These are phyloP conservation scores for Geopemphigus sp. DNA, from an alignment of 1,140 invertebrate species.

Conservation along the genomic window DNA sequence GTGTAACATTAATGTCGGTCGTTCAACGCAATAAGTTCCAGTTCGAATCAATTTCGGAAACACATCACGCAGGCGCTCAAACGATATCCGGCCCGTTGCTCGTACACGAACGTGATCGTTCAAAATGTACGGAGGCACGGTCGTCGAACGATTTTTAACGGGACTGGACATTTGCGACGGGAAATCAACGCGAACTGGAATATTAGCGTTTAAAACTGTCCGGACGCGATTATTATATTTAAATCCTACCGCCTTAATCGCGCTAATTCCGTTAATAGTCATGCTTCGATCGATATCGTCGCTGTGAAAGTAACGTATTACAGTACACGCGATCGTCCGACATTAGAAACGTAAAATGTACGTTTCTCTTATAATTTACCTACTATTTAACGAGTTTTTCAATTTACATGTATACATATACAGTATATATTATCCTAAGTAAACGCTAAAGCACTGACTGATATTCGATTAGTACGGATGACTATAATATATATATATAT, in stretches of 20 bases:
- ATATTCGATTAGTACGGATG: neutral
- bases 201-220: constrained; percentile 1
- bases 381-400: constrained; percentile 13
- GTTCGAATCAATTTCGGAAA: neutral
- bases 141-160: too few species aligned
- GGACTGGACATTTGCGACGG: too few species aligned
- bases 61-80: too few species aligned
- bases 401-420: neutral
- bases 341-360: constrained; percentile 36
- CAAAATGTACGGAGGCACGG: too few species aligned
- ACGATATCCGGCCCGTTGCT: too few species aligned
- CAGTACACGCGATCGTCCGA: neutral
- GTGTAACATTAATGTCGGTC: too few species aligned
- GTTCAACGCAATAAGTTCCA: neutral
- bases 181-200: constrained; percentile 25
- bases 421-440: neutral
- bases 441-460: constrained; percentile 48
- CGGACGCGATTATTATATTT: neutral
- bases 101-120: too few species aligned
- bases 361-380: constrained; percentile 26
- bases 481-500: neutral
- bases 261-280: constrained; percentile 27
- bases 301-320: constrained; percentile 39
- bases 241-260: neutral
- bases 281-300: constrained; percentile 44